phyloP scores from a whole-genome alignment of 2,113 vertebrate genomes.

The Pelobates fuscus region DNA sequence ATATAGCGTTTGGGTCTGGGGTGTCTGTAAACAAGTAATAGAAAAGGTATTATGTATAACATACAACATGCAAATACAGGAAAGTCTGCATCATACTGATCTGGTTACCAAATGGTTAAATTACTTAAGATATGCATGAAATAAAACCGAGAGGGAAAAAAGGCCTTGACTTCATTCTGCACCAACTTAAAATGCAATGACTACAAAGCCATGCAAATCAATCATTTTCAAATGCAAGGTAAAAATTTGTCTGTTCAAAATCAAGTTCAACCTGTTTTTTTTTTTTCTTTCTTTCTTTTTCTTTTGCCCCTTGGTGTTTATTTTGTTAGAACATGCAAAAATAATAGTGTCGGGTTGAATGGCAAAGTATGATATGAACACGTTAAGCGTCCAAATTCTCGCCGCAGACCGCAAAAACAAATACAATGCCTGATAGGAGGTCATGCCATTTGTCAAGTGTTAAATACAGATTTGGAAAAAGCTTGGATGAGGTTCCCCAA shows the following conservation, averaged over 20 bases:
- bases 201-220: too few species aligned
- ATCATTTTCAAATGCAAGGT: too few species aligned
- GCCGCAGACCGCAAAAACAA: slow-evolving; percentile 10
- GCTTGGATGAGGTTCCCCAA: not conserved
- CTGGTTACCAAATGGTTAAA: not conserved
- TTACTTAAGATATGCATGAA: not conserved
- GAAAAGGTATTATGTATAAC: too few species aligned
- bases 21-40: too few species aligned
- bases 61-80: too few species aligned
- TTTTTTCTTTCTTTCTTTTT: too few species aligned
- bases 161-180: not conserved
- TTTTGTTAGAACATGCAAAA: slow-evolving; percentile 8
- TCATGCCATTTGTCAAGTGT: not conserved
- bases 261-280: slow-evolving; percentile 23
- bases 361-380: not conserved
- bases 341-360: not conserved
- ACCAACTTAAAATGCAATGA: too few species aligned
- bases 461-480: slow-evolving; percentile 1
- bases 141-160: not conserved
- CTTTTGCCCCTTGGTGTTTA: slow-evolving; percentile 7
- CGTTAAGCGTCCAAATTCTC: not conserved
- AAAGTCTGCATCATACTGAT: not conserved
- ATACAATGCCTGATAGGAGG: not conserved
- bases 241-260: not conserved
- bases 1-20: too few species aligned